Base-by-base conservation (phyloP, 2,888 invertebrate genomes). In the Punctoribates punctum region DNA sequence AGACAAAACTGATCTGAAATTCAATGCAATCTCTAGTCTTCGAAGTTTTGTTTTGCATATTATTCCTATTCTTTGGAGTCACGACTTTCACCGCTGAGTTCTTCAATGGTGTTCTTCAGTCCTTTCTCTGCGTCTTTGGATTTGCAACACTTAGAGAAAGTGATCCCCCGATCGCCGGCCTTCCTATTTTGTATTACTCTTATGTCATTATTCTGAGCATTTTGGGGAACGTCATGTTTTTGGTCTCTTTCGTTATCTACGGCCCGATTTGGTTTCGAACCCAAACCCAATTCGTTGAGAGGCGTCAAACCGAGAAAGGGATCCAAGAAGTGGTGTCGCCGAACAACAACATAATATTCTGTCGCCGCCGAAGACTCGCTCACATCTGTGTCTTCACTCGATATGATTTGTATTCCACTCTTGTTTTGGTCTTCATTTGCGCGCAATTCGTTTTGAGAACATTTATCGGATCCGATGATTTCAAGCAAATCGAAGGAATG, bases 71-170 rank as follows among this genome's bases (percentile, higher is more conserved):
- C 29, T 42, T 70, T n/a, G 11, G 13, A 2, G 20, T 70, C 17
- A 13, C 70, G 3, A 70, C 70, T 23, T 70, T 70, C 15, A 6
- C 13, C 3, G 70, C 70, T 0, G 70, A 70, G 34, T 42, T 70
- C 20, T 42, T 70, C 42, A 42, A 46, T 23, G 70, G 70, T 9
- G 5, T 70, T 4, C 25, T 70, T 8, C 42, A 42, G 11, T 42
- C 70, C 4, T 70, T 70, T 13, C 13, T 70, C 25, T 70, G 70
- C 42, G 25, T 70, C n/a, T 70, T 70, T 23, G 70, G 70, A 0
- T 42, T n/a, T 20, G 11, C 70, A 9, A 23, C 70, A 20, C 38
- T 70, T 4, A 5, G 38, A n/a, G 67, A 67, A 4, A 67, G 13
- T 42, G 23, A 15, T 9, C 3, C 29, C 17, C 27, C 25, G 3